Conservation (phyloP, 2,113 vertebrate species). For the Erpornis zantholeuca region DNA sequence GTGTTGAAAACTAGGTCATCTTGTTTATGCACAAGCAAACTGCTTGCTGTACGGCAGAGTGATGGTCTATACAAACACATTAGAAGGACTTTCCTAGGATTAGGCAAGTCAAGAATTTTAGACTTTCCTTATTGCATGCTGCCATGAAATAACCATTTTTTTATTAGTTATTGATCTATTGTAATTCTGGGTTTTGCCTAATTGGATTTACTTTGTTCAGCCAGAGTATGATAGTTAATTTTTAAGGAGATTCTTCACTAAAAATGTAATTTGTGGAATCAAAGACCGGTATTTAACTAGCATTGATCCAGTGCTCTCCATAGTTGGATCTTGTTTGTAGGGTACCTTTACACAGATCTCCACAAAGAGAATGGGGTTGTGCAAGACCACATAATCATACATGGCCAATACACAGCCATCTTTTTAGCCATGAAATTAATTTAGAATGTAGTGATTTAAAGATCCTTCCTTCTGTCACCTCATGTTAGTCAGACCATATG, state of each 20-base stretch:
- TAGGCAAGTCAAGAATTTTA: slow-evolving; percentile 20
- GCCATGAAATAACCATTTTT: neutral
- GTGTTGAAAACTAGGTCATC: slow-evolving; percentile 71
- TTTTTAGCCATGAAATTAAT: neutral
- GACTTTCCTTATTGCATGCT: neutral
- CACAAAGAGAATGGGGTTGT: neutral
- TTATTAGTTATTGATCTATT: neutral
- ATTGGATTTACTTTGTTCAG: neutral
- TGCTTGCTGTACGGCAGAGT: neutral
- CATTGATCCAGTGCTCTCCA: neutral
- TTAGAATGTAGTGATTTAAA: neutral
- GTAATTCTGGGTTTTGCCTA: neutral
- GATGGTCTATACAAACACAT: slow-evolving; percentile 25
- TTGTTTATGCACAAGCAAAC: slow-evolving; percentile 32
- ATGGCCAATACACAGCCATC: too few species aligned
- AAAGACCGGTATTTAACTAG: neutral
- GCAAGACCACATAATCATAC: neutral
- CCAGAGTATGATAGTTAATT: neutral
- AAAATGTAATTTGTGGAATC: neutral
- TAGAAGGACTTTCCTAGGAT: neutral
- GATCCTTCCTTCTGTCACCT: neutral
- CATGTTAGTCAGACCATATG: neutral
- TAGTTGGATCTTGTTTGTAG: neutral
- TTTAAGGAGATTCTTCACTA: neutral
- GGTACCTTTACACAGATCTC: neutral